Evolutionary conservation across 2,888 invertebrate species (phyloP), one percentile per base, ranked within the genome.

Genomic region (Crematogaster levior): DNA sequence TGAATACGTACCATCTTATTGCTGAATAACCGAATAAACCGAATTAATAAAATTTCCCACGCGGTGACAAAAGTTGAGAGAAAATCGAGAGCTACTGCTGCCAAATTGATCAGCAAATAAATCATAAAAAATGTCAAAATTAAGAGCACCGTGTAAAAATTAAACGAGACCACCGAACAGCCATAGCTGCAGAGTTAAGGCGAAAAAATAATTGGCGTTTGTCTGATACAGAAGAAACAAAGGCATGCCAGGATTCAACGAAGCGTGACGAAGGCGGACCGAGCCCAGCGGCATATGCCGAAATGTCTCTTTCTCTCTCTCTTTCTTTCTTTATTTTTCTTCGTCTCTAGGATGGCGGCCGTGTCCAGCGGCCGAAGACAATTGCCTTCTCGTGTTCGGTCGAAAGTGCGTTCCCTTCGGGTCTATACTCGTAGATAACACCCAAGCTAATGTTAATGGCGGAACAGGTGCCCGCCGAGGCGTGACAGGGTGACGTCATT

Each of bases 401-500:
- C 83, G 81, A 86, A 88, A 86, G 90, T 84, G 84, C 84, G 82
- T 82, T 82, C 81, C 80, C 85, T 79, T 83, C 70, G 60, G 70
- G 43, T 74, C 85, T 82, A 58, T 61, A 79, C 85, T 80, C 83
- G 84, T 61, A 89, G 90, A 91, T 90, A 91, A 90, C 87, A 85
- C 83, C 83, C 85, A 70, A 86, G 86, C 80, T 87, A 87, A 93
- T 90, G 91, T 90, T 93, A 93, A 93, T 93, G 93, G 91, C 92
- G 93, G 91, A 91, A 92, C 92, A 91, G 91, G 91, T 93, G 93
- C 83, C 84, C 93, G 90, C 82, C 93, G 90, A 93, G 93, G 90
- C 93, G 93, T 93, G 93, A 93, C 93, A 92, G 91, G 84, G 43
- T 93, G 93, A 93, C 93, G 93, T 93, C 93, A 93, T 85, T 92